phyloP scores from a whole-genome alignment of 1,140 invertebrate species.

The Augochlora pura region DNA sequence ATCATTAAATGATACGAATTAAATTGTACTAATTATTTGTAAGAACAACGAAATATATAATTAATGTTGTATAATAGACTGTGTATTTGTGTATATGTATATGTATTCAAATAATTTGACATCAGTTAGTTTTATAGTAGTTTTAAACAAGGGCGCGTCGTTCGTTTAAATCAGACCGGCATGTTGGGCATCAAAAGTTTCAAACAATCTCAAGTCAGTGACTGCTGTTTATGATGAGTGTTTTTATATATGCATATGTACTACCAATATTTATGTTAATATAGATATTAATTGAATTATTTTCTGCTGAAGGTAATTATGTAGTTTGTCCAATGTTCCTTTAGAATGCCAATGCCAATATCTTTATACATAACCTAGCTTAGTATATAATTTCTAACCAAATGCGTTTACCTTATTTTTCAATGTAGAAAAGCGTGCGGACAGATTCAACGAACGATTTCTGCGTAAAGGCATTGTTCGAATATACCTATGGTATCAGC shows the following conservation, averaged over 20 bases:
- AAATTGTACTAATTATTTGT: not conserved
- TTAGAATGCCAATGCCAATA: not conserved
- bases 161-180: not conserved
- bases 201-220: not conserved
- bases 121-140: not conserved
- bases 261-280: not conserved
- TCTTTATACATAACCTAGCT: constrained; percentile 5
- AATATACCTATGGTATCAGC: not conserved
- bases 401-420: not conserved
- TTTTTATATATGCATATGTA: not conserved
- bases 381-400: not conserved
- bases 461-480: not conserved
- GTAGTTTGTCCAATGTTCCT: not conserved
- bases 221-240: not conserved
- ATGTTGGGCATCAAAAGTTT: not conserved
- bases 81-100: no score
- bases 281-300: not conserved
- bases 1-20: not conserved
- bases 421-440: constrained; percentile 1
- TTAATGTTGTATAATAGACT: no score
- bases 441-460: not conserved
- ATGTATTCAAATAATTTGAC: no score
- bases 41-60: no score
- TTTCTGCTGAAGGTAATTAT: not conserved
- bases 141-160: constrained; percentile 1